Base-by-base conservation (phyloP, 2,797 vertebrate species). In the Philypnodon macrostomus region DNA sequence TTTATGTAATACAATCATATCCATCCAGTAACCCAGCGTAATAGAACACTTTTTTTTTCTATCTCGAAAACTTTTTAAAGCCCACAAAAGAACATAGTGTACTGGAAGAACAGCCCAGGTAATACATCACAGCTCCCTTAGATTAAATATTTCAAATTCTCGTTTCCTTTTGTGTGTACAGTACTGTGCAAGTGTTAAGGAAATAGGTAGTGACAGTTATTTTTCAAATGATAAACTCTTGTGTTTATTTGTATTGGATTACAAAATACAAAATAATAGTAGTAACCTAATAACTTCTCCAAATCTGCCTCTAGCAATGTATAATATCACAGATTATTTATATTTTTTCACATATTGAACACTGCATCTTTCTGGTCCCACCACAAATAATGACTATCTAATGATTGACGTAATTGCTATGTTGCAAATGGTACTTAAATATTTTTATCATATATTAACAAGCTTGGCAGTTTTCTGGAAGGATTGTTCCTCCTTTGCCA, bases 361-460 rank as follows among this genome's bases (percentile, higher is more conserved):
- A 23, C 21, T 23, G 21, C 6, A 23, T 52, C 16, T 19, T 53
- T 51, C 55, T 48, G 17, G 24, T 70, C 27, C 50, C 49, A 59
- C 41, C 38, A 46, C 49, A 27, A 37, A 52, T 70, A 67, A 71
- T 66, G 61, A 69, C 65, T 55, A 1, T 18, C 45, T 80, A 84
- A 85, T 75, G 70, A 77, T 53, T 44, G 63, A 67, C 62, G 76
- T 84, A 79, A 85, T 87, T 84, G 47, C 70, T 52, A 63, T 73
- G 63, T 61, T 76, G 69, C 65, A 64, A 85, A 65, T 79, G 64
- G 61, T 65, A 58, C 42, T 76, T 74, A 67, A 72, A 74, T 60
- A 52, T 19, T 54, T 67, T 74, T 77, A 77, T 55, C 74, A 73
- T 67, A 75, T 60, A 68, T 74, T 81, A 79, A 84, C 80, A 68